Base-by-base conservation (phyloP, 2,113 vertebrate species). In the Indri indri region DNA sequence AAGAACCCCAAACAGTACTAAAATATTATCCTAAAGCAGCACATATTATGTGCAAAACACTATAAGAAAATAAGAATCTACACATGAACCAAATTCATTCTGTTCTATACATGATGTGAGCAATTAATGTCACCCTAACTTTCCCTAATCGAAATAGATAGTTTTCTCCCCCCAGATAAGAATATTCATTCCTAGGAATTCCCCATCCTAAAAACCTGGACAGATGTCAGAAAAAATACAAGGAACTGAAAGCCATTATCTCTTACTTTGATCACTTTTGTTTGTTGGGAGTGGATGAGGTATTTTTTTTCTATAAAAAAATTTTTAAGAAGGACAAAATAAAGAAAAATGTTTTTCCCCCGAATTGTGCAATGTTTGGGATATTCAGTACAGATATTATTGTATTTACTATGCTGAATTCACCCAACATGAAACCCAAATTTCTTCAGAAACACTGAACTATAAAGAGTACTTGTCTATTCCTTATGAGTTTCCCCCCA, bases 351-450 rank as follows among this genome's bases (percentile, higher is more conserved):
- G 91, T 25, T 47, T 91, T 81, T 42, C 34, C 42, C 65, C n/a
- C 4, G 85, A 88, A 61, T 45, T 90, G 34, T 91, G 45, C 18
- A 82, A n/a, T 52, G 17, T 86, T 88, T 47, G 40, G 34, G 52
- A 95, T 80, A 93, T 85, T 65, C 87, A 20, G n/a, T 68, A 93
- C 17, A 95, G 94, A 47, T 95, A 95, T 77, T 94, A 91, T 90
- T 50, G 77, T 94, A 93, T 50, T 45, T 86, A 86, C 27, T 40
- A 84, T 40, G 50, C 94, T 94, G 77, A 91, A 79, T 85, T 88
- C 65, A 95, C 8, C 11, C 50, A 96, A n/a, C 37, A 22, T 76
- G 14, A 90, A 96, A 93, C 27, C 18, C 68, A 95, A 88, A 94
- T 95, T 66, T 77, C 86, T 91, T 73, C 77, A 85, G 22, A 76